phyloP scores from a whole-genome alignment of 2,113 vertebrate species.

The Silurus glanis region DNA sequence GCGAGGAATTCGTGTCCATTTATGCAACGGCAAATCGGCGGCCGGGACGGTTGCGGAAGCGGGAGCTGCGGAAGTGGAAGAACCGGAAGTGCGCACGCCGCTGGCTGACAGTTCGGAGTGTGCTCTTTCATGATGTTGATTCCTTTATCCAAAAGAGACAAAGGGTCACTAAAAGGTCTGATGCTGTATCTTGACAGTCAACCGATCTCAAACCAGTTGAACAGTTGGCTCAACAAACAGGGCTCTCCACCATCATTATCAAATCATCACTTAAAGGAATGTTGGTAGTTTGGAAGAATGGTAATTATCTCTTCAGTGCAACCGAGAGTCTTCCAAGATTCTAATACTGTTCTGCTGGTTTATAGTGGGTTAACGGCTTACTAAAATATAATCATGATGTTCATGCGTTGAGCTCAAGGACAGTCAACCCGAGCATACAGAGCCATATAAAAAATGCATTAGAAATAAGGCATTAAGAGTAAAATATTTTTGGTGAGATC shows the following conservation, averaged over 20 bases:
- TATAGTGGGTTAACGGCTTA: not conserved
- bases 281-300: not conserved
- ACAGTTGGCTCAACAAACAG: not conserved
- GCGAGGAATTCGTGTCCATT: no score
- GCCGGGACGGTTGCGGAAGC: no score
- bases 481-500: not conserved
- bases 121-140: not conserved
- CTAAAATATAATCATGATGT: not conserved
- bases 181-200: not conserved
- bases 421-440: not conserved
- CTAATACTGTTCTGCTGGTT: not conserved
- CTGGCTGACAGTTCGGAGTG: not conserved
- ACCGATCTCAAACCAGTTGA: not conserved
- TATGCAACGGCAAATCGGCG: no score
- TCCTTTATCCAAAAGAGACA: not conserved
- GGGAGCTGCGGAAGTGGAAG: no score
- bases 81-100: no score
- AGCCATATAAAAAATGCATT: not conserved
- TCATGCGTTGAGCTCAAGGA: not conserved
- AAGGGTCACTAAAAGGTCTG: not conserved
- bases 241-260: not conserved
- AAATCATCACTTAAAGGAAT: not conserved
- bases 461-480: not conserved
- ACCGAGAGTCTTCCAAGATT: not conserved
- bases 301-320: not conserved